Conservation (phyloP, 2,888 invertebrate genomes). For the Chirona hameri region DNA sequence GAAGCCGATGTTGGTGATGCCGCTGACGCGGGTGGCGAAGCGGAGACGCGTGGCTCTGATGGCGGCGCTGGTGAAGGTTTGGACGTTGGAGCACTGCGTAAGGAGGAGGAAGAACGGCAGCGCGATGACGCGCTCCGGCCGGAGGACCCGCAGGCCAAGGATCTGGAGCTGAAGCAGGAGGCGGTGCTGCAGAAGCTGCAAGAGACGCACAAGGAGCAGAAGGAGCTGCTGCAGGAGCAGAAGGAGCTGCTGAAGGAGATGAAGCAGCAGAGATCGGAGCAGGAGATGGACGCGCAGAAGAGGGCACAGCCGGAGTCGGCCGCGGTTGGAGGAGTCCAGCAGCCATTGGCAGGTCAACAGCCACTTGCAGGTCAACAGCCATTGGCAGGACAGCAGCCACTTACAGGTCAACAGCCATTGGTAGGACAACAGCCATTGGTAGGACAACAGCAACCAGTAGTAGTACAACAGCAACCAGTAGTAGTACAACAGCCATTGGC, state of each 20-base stretch:
- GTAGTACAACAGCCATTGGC: background rate
- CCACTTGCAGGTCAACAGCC: background rate
- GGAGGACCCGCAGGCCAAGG: slow-evolving; percentile 26
- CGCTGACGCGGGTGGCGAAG: too few relatives aligned
- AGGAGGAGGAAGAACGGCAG: slow-evolving; percentile 36
- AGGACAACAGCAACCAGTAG: background rate
- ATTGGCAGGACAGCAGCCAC: background rate
- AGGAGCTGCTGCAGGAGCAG: slow-evolving; percentile 37
- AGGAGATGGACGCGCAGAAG: background rate
- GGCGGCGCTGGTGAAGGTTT: slow-evolving; percentile 31
- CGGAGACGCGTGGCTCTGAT: background rate
- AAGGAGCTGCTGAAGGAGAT: slow-evolving; percentile 39
- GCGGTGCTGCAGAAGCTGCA: slow-evolving; percentile 38
- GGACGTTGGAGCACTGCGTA: slow-evolving; percentile 37
- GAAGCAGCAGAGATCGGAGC: slow-evolving; percentile 33
- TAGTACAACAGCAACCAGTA: background rate
- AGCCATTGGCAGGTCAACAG: background rate
- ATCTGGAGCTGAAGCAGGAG: slow-evolving; percentile 36
- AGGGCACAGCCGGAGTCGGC: background rate
- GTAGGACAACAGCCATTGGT: background rate
- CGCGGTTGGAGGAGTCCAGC: background rate
- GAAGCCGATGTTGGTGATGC: background rate
- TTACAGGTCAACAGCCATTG: too few relatives aligned
- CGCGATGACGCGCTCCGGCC: slow-evolving; percentile 26
- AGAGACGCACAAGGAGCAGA: slow-evolving; percentile 38